These are phyloP conservation scores for Oscheius sp. DNA, from an alignment of 2,888 invertebrate species.

Conservation along the genomic window DNA sequence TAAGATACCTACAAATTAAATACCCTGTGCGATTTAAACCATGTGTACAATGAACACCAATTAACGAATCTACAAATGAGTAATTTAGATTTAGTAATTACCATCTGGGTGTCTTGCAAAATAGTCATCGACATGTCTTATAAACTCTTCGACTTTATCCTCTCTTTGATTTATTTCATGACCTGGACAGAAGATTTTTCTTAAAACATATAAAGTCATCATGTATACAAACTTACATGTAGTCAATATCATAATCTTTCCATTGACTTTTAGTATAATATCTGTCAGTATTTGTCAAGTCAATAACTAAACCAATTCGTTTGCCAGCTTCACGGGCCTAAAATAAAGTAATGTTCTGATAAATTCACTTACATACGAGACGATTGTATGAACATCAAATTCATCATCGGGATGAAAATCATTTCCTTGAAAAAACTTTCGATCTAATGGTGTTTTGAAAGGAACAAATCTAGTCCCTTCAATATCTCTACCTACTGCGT, in stretches of 20 bases:
- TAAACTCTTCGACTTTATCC: slow-evolving; percentile 54
- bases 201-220: slow-evolving; percentile 30
- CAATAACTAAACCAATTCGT: slow-evolving; percentile 71
- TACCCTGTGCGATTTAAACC: slow-evolving; percentile 75
- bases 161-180: slow-evolving; percentile 55
- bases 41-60: slow-evolving; percentile 75
- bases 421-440: slow-evolving; percentile 57
- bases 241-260: slow-evolving; percentile 42
- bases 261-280: slow-evolving; percentile 63
- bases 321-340: slow-evolving; percentile 56
- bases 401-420: slow-evolving; percentile 70
- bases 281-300: slow-evolving; percentile 71
- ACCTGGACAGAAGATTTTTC: slow-evolving; percentile 54
- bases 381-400: slow-evolving; percentile 37
- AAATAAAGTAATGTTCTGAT: no score
- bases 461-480: slow-evolving; percentile 79
- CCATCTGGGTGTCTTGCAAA: slow-evolving; percentile 36
- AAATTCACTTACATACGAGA: slow-evolving; percentile 28
- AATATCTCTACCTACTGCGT: slow-evolving; percentile 76
- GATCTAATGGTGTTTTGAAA: slow-evolving; percentile 80
- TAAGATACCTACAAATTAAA: slow-evolving; percentile 71
- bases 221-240: slow-evolving; percentile 38
- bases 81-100: slow-evolving; percentile 36
- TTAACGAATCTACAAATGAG: slow-evolving; percentile 65
- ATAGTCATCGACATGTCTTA: slow-evolving; percentile 40